phyloP scores from a whole-genome alignment of 2,797 vertebrate genomes.

The Chlorospingus semifuscus region DNA sequence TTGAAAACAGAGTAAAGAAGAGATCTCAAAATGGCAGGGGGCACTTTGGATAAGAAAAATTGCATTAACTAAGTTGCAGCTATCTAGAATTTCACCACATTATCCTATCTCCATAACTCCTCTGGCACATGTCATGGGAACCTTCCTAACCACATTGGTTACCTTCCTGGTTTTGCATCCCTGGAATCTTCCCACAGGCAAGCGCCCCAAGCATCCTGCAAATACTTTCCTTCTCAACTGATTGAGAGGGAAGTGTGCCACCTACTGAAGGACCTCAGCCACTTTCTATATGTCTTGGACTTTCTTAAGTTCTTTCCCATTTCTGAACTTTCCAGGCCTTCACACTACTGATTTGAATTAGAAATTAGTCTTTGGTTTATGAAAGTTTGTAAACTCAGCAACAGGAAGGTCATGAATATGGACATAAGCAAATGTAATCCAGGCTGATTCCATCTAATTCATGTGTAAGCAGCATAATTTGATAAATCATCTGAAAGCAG shows the following conservation, averaged over 20 bases:
- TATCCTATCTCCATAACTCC: neutral
- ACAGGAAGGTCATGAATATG: neutral
- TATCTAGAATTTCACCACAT: neutral
- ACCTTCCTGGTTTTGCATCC: conserved; percentile 19
- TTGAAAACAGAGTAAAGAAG: neutral
- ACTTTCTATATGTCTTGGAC: neutral
- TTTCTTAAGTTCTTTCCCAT: neutral
- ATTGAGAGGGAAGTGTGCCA: conserved; percentile 62
- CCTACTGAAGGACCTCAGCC: conserved; percentile 50
- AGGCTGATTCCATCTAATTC: neutral
- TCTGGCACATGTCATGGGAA: conserved; percentile 9
- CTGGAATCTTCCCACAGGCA: neutral
- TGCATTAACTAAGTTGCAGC: neutral
- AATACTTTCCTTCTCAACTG: neutral
- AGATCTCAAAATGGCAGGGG: neutral
- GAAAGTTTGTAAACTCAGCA: neutral
- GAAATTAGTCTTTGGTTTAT: neutral
- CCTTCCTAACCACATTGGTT: neutral
- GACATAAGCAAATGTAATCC: neutral
- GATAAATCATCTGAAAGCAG: neutral
- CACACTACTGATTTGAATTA: neutral
- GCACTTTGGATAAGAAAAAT: neutral
- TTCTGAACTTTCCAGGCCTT: neutral
- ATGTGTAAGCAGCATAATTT: neutral
- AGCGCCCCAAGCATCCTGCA: neutral